These are phyloP conservation scores for Tenualosa thibaudeaui DNA, from an alignment of 2,797 vertebrate genomes.

Conservation along the genomic window DNA sequence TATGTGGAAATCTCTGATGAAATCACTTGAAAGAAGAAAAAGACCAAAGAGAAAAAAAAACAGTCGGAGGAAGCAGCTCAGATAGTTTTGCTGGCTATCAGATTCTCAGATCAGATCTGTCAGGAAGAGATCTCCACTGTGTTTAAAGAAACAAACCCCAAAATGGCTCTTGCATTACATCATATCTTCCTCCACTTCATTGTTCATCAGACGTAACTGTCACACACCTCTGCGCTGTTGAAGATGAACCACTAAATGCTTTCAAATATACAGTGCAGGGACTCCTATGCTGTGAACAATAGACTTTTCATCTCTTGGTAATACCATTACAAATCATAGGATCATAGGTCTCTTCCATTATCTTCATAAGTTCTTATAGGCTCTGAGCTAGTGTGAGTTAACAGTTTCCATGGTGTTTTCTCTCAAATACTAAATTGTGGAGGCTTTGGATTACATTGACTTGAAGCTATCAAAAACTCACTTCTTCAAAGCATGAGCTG, in stretches of 20 bases:
- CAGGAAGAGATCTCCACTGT: neutral
- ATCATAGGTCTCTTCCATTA: neutral
- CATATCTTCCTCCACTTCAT: neutral
- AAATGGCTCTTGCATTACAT: neutral
- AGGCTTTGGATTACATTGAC: neutral
- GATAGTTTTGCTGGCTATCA: neutral
- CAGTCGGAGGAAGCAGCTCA: neutral
- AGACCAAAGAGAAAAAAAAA: neutral
- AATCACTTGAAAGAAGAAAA: conserved; percentile 10
- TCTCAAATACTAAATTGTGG: neutral
- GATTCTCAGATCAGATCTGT: neutral
- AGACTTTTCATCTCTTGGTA: neutral
- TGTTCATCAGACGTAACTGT: neutral
- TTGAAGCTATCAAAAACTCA: neutral
- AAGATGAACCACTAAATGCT: neutral
- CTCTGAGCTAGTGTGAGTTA: neutral
- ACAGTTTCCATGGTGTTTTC: neutral
- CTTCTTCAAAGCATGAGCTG: neutral
- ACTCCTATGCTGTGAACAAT: neutral
- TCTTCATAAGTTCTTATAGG: neutral
- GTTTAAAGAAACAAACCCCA: neutral
- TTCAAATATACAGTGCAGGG: neutral
- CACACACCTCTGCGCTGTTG: neutral
- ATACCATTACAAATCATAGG: neutral
- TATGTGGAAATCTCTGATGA: conserved; percentile 9